Base-by-base conservation (phyloP, 2,113 vertebrate genomes). In the Cinclus cinclus region DNA sequence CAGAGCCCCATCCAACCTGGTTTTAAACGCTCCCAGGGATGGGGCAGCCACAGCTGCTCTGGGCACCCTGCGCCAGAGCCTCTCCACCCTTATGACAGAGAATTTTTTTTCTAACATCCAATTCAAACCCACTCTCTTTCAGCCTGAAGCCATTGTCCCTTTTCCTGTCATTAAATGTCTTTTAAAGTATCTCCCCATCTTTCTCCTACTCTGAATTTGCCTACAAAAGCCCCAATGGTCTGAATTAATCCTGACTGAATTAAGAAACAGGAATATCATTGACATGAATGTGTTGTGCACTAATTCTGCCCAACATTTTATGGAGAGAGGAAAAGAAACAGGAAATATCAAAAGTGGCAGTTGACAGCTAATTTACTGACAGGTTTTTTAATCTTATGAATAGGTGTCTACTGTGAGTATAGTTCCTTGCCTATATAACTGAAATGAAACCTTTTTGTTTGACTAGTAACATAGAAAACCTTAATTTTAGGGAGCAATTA, bases 31-130 rank as follows among this genome's bases (percentile, higher is more conserved):
- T 44, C 20, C 4, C 50, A 44, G 31, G 59, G 22, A 20, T 44
- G 37, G 27, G 7, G 15, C 46, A 74, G 7, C 28, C 52, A 44
- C 44, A 67, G 10, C 13, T 15, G 2, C 44, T 30, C 44, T 33
- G 50, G 17, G 2, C 18, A 80, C 0, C 8, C 50, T 52, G 15
- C n/a, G 24, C 60, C 76, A 37, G 42, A 0, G 10, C 19, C 10
- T 52, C 27, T 23, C 8, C 37, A 28, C 7, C 18, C 37, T 24
- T 44, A 52, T 8, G n/a, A 13, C 0, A 3, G 27, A n/a, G 28
- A 24, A 12, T 46, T 52, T 47, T 22, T 22, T 41, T 75, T 33
- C 62, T 27, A 21, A 21, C 31, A 31, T 35, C 20, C 23, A n/a
- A 53, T 31, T 39, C 42, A 47, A 60, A 53, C 16, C 37, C 11